Percentiles rank a stretch among this genome's conserved stretches.
These are phyloP conservation scores for Pterocles gutturalis DNA, from an alignment of 2,113 vertebrate species.

Conservation along the genomic window DNA sequence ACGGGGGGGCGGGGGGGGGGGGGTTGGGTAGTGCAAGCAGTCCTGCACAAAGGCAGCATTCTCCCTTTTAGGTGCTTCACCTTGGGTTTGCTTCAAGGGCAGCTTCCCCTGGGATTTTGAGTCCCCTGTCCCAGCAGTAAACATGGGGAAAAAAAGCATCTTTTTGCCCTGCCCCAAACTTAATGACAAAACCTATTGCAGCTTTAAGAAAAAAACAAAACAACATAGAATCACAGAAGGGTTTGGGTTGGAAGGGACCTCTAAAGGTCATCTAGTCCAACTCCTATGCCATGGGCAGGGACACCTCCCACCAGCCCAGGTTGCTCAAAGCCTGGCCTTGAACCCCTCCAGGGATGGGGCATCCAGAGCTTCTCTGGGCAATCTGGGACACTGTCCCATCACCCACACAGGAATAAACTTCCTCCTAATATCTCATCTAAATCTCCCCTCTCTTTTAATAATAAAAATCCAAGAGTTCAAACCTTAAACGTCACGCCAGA, in stretches of 20 bases:
- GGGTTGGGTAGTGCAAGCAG: neutral
- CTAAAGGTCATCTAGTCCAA: too few relatives aligned
- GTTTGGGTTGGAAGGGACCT: too few relatives aligned
- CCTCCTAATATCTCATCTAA: too few relatives aligned
- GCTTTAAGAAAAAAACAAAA: neutral
- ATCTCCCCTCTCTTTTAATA: neutral
- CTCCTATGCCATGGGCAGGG: too few relatives aligned
- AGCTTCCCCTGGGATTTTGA: neutral
- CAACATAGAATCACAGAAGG: too few relatives aligned
- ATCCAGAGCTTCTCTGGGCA: too few relatives aligned
- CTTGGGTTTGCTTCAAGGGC: neutral
- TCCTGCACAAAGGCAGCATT: neutral
- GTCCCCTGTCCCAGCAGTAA: accelerated
- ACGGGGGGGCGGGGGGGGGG: neutral
- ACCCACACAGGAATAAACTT: too few relatives aligned
- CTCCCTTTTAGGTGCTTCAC: neutral
- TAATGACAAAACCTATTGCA: neutral
- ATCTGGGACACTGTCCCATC: too few relatives aligned
- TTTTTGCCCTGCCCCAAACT: neutral
- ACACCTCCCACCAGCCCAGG: too few relatives aligned
- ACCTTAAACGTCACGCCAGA: neutral
- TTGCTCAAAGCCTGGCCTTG: too few relatives aligned
- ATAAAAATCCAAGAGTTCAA: neutral
- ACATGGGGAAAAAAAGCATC: accelerated
- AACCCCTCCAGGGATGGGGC: too few relatives aligned